These are phyloP conservation scores for Rhagophthalmus giganteus DNA, from an alignment of 2,888 invertebrate species.

Conservation along the genomic window DNA sequence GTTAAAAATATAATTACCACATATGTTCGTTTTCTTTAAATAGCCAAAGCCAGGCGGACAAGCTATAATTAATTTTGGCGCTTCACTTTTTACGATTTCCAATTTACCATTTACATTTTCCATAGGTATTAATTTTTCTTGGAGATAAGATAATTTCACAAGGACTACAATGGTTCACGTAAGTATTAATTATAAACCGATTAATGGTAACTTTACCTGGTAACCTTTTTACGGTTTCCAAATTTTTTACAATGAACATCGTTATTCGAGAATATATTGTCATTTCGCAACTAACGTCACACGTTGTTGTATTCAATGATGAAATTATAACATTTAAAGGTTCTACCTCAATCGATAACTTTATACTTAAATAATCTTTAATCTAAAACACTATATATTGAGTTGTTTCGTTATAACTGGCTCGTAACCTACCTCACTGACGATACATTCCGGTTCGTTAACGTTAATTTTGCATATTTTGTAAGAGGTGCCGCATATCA, in stretches of 20 bases:
- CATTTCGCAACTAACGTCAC: conserved; percentile 50
- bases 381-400: conserved; percentile 29
- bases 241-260: conserved; percentile 47
- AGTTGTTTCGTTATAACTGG: background rate
- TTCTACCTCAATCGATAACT: conserved; percentile 45
- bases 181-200: conserved; percentile 6
- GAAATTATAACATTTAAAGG: conserved; percentile 43
- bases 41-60: conserved; percentile 53
- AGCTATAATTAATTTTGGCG: conserved; percentile 46
- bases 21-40: conserved; percentile 46
- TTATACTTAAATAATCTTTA: conserved; percentile 43
- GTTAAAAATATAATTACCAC: conserved; percentile 42
- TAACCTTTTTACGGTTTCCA: conserved; percentile 45
- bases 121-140: conserved; percentile 25
- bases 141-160: conserved; percentile 32
- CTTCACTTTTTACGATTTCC: conserved; percentile 34
- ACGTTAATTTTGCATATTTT: conserved; percentile 47
- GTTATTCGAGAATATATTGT: conserved; percentile 48
- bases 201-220: conserved; percentile 41
- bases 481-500: conserved; percentile 47
- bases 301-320: conserved; percentile 39
- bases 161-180: conserved; percentile 33
- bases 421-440: conserved; percentile 27
- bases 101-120: conserved; percentile 7
- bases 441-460: conserved; percentile 45